These are phyloP conservation scores for Chaetodon trifasciatus DNA, from an alignment of 2,797 vertebrate genomes.

Conservation along the genomic window DNA sequence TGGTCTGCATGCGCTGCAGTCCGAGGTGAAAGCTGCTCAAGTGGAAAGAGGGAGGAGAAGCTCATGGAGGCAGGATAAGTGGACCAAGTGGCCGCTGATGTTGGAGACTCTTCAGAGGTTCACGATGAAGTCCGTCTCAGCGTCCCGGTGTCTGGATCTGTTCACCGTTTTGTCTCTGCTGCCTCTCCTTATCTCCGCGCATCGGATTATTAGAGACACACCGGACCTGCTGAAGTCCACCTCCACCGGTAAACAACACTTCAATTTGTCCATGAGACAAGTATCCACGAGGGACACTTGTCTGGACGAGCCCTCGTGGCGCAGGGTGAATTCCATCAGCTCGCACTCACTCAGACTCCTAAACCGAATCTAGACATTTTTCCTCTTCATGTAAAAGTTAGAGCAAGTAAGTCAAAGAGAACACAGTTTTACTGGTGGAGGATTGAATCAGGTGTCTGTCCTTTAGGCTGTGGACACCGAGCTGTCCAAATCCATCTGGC, in stretches of 20 bases:
- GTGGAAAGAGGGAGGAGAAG: constrained; percentile 40
- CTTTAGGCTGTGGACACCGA: constrained; percentile 29
- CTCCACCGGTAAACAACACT: constrained; percentile 74
- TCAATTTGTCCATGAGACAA: neutral
- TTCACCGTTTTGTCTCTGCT: constrained; percentile 50
- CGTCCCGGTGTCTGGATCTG: constrained; percentile 37
- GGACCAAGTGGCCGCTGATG: constrained; percentile 23
- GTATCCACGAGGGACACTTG: constrained; percentile 19
- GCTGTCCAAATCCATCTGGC: constrained; percentile 32
- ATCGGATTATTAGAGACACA: constrained; percentile 47
- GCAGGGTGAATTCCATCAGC: neutral
- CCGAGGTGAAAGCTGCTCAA: constrained; percentile 1
- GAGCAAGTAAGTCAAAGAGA: neutral
- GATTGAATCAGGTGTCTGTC: constrained; percentile 18
- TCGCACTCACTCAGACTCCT: neutral
- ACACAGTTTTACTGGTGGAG: neutral
- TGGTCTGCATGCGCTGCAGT: neutral
- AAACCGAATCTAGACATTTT: neutral
- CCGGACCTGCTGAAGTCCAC: constrained; percentile 31
- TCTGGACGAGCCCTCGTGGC: neutral
- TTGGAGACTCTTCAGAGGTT: constrained; percentile 30
- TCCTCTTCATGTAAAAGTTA: neutral
- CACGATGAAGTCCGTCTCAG: constrained; percentile 63
- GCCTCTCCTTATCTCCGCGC: constrained; percentile 31
- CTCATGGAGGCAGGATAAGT: constrained; percentile 31